Base-by-base conservation (phyloP, 2,888 invertebrate species). In the Sicus ferrugineus region DNA sequence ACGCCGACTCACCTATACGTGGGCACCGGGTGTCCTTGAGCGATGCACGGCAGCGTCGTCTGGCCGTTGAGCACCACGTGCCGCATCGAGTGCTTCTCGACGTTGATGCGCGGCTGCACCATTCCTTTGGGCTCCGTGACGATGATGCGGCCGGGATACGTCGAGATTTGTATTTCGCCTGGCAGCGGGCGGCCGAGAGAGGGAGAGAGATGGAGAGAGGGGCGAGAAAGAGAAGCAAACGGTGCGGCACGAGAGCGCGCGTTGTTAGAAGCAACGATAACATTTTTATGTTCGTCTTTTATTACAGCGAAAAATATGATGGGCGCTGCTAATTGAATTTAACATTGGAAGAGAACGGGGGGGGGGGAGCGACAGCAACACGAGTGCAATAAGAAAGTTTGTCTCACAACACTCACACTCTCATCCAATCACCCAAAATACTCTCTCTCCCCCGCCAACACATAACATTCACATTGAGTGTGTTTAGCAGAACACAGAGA, bases 1-100 rank as follows among this genome's bases (percentile, higher is more conserved):
- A n/a, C 14, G 14, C 14, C 23, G 19, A 81, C 86, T 87, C 82
- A 91, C 91, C 92, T 90, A 86, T 92, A 93, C 72, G 89, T 90
- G 70, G 93, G 93, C 71, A 93, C 91, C 4, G 93, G 93, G 88
- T 92, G 91, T 73, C 92, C 93, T 85, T 93, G 93, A 67, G 93
- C 93, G 34, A 91, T 91, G 84, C 93, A 93, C 58, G 93, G 91
- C 76, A 93, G 84, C 75, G 90, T 90, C 77, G 92, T 90, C 82
- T 92, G 91, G 72, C 90, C 91, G 46, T 93, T 93, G 72, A 89
- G 88, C 73, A 89, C 89, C 71, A 90, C 90, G 77, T 90, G 89
- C 70, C 90, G 88, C 75, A 89, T 88, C 77, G 89, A 88, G 81
- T 91, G 91, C 78, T 91, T 89, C 83, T 92, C 92, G 63, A 91